These are phyloP conservation scores for Micromussa lordhowensis DNA, from an alignment of 92 coral and sea anemone genomes.

Conservation along the genomic window DNA sequence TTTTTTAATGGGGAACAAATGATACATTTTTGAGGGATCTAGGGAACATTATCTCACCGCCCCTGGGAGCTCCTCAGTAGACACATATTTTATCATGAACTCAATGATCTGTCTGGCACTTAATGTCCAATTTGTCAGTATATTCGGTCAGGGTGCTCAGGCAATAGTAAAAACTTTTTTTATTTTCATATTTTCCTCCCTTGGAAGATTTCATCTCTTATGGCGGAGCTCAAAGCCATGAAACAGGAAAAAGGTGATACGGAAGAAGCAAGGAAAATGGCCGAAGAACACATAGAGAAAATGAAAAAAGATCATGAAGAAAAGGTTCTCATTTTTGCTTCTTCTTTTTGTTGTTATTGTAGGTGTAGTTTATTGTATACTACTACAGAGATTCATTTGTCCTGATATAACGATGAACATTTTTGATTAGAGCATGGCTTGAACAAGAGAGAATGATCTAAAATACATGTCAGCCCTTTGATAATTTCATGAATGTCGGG, in stretches of 20 bases:
- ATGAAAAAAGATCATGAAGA: conserved; percentile 57
- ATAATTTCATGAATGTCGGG: too few species aligned
- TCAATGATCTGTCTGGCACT: neutral
- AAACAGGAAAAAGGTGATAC: conserved; percentile 26
- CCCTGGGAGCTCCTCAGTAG: too few species aligned
- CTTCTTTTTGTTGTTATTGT: neutral
- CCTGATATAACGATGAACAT: neutral
- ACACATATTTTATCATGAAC: neutral
- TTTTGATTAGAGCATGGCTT: neutral
- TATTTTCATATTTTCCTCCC: neutral
- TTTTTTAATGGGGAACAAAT: too few species aligned
- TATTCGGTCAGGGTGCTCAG: neutral
- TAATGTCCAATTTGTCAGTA: neutral
- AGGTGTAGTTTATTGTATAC: neutral
- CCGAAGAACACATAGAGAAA: conserved; percentile 57
- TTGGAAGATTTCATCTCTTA: conserved; percentile 51
- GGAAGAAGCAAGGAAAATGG: conserved; percentile 60
- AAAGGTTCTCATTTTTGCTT: conserved; percentile 29
- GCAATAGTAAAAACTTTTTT: neutral
- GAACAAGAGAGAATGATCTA: too few species aligned
- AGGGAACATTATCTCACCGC: too few species aligned
- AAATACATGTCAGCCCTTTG: too few species aligned
- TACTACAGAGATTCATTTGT: neutral
- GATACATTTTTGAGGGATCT: too few species aligned
- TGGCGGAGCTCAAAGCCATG: conserved; percentile 41